These are phyloP conservation scores for Melanchra persicariae DNA, from an alignment of 2,888 invertebrate species.

Conservation along the genomic window DNA sequence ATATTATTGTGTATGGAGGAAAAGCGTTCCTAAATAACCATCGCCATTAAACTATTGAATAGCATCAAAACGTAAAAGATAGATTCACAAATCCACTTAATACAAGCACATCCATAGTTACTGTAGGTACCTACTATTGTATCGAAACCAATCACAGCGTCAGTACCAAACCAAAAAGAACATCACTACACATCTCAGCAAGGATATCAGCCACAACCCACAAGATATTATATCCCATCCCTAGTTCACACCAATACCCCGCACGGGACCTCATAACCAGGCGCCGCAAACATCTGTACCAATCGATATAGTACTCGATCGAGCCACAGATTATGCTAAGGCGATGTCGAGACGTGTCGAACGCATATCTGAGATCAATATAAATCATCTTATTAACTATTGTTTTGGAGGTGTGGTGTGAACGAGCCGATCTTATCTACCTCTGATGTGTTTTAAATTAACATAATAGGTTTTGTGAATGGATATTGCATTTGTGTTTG, in stretches of 20 bases:
- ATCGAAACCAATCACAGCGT: constrained; percentile 2
- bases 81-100: background rate
- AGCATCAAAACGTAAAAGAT: background rate
- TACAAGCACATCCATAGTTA: background rate
- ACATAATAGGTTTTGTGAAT: constrained; percentile 91
- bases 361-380: constrained; percentile 88
- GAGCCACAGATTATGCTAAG: constrained; percentile 89
- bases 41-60: background rate
- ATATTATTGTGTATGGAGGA: background rate
- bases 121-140: background rate
- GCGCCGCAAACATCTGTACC: constrained; percentile 84
- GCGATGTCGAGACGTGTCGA: constrained; percentile 89
- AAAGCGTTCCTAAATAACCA: background rate
- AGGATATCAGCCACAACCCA: constrained; percentile 36
- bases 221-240: constrained; percentile 25
- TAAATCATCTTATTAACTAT: constrained; percentile 91
- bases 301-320: constrained; percentile 87
- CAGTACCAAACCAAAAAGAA: constrained; percentile 4
- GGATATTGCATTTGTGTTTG: constrained; percentile 87
- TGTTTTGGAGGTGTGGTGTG: constrained; percentile 91
- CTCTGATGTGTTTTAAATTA: constrained; percentile 91
- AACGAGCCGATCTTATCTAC: constrained; percentile 87
- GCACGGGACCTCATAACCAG: constrained; percentile 58
- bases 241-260: constrained; percentile 50
- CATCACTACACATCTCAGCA: constrained; percentile 6